Conservation (phyloP, 2,888 invertebrate species). For the Ryuthela nishihirai region DNA sequence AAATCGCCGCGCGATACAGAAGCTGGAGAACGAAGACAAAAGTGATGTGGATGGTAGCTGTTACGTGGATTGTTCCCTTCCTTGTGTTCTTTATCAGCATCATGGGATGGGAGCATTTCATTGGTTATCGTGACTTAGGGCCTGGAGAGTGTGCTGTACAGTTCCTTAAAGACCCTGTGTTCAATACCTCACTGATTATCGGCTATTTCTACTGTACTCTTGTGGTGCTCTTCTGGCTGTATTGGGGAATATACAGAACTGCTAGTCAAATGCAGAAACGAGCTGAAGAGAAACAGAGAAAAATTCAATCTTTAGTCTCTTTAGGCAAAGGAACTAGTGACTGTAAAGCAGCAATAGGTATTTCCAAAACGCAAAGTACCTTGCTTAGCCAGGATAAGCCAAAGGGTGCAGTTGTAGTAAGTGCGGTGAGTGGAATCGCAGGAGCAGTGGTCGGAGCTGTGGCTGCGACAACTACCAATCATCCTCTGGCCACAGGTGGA, state of each 20-base stretch:
- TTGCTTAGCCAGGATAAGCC: constrained; percentile 68
- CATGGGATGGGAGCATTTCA: constrained; percentile 98
- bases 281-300: constrained; percentile 91
- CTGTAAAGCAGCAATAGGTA: constrained; percentile 61
- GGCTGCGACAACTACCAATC: constrained; percentile 20
- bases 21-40: constrained; percentile 93
- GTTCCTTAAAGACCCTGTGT: constrained; percentile 93
- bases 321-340: constrained; percentile 72
- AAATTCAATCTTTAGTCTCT: constrained; percentile 93
- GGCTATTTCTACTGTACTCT: constrained; percentile 97
- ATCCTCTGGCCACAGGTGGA: constrained; percentile 14
- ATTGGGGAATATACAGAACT: constrained; percentile 93
- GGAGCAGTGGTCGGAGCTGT: constrained; percentile 34
- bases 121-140: constrained; percentile 80
- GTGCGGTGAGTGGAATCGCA: constrained; percentile 42
- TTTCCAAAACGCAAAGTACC: constrained; percentile 69
- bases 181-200: constrained; percentile 94
- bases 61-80: constrained; percentile 96
- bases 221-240: constrained; percentile 88
- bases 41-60: constrained; percentile 91
- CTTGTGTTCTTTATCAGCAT: constrained; percentile 95
- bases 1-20: constrained; percentile 94
- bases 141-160: constrained; percentile 93
- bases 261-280: constrained; percentile 97
- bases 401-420: constrained; percentile 48